Evolutionary conservation across 2,113 vertebrate species (phyloP), one percentile per base, ranked within the genome.

Genomic region (Carollia perspicillata): DNA sequence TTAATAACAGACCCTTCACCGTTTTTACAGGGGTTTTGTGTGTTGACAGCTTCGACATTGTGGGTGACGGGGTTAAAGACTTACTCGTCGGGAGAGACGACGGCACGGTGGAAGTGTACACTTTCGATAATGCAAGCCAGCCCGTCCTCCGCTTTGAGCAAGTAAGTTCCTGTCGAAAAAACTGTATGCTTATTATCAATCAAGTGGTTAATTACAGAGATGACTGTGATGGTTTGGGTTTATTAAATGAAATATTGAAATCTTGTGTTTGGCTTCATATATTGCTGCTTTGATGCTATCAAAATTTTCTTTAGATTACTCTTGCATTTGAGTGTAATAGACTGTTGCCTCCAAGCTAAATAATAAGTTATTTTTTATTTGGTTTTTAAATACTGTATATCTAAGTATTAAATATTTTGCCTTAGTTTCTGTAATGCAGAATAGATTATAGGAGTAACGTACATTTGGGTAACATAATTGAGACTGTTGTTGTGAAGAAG

Each of bases 71-170:
- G 23, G 99, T 99, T 95, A 99, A 98, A 96, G 99, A 99, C 93
- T 93, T 99, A 42, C 98, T 99, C 10, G 98, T 99, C 93, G 99
- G 99, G 17, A 98, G 99, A 93, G 99, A 99, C 96, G 99, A 99
- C 89, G 99, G 99, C 51, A 98, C 98, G 1, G 98, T 99, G 72
- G 99, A 99, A 97, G 97, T 99, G 14, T 99, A 99, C 78, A 98
- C 97, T 74, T 99, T 99, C 84, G 99, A 99, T 97, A 98, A 97
- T 89, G 75, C 98, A 66, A 98, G 97, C 83, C 99, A 99, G 33
- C 99, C 99, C 33, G 95, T 98, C 0, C 98, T 99, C 78, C 98
- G 98, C 28, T 99, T 99, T 96, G 99, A 99, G 93, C 98, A 99
- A 90, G 99, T 99, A 95, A 98, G 99, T 97, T 77, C 35, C 47